Percentiles rank a stretch among this genome's conserved stretches.
These are phyloP conservation scores for Odocoileus virginianus DNA, from an alignment of 2,113 vertebrate species.

Conservation along the genomic window DNA sequence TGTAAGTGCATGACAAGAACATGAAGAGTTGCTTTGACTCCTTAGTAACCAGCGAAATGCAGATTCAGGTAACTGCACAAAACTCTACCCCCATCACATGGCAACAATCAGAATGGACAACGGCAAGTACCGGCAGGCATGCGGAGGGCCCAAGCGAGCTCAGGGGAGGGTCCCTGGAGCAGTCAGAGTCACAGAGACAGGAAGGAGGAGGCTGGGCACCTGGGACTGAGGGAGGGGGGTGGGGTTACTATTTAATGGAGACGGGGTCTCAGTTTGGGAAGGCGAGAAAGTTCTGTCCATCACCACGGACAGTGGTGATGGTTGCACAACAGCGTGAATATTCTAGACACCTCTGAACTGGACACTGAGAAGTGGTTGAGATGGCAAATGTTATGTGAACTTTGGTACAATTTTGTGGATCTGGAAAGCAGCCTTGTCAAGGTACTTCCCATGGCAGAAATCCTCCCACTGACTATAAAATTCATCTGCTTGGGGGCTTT, in stretches of 20 bases:
- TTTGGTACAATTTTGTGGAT: neutral
- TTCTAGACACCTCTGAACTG: no score
- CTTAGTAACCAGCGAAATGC: accelerated
- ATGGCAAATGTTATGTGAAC: neutral
- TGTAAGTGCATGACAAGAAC: no score
- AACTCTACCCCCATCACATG: accelerated
- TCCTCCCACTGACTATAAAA: no score
- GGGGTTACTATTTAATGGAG: neutral
- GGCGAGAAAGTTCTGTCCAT: neutral
- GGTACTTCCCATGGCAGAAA: neutral
- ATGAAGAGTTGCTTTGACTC: no score
- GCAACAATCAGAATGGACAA: accelerated
- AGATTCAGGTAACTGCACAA: accelerated
- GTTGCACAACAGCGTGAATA: neutral
- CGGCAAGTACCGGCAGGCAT: accelerated
- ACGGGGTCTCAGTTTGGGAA: neutral
- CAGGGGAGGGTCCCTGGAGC: neutral
- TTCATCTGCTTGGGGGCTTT: neutral
- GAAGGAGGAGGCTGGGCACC: neutral
- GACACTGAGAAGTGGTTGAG: no score
- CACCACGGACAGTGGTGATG: accelerated
- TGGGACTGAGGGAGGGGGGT: neutral
- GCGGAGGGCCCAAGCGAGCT: neutral
- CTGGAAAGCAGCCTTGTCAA: neutral
- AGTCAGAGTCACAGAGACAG: neutral